Evolutionary conservation across 2,113 vertebrate species (phyloP).

Genomic region (Chloroceryle aenea): DNA sequence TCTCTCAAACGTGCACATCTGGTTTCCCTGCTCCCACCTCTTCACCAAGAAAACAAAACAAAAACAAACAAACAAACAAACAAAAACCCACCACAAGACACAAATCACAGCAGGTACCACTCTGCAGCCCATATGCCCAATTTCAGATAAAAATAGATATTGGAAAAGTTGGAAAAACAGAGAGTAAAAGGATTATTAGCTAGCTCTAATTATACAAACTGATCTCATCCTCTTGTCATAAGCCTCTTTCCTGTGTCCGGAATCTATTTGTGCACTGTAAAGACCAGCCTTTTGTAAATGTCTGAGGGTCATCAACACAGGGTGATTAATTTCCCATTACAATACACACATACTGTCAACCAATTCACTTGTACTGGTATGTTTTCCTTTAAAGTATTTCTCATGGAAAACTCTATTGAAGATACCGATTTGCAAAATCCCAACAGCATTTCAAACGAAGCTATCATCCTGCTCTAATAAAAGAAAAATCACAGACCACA

Average conservation of each 20-base stretch:
- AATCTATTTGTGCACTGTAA: slow-evolving; percentile 67
- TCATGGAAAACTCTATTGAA: neutral
- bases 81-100: neutral
- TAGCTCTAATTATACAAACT: slow-evolving; percentile 85
- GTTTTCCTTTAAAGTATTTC: neutral
- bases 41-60: neutral
- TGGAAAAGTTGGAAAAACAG: slow-evolving; percentile 67
- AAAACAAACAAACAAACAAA: no score
- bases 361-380: neutral
- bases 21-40: neutral
- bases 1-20: neutral
- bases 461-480: neutral
- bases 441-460: neutral
- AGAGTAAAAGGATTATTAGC: slow-evolving; percentile 81
- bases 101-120: neutral
- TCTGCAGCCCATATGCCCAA: neutral
- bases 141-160: slow-evolving; percentile 58
- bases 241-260: slow-evolving; percentile 78
- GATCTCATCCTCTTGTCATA: slow-evolving; percentile 85
- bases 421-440: neutral
- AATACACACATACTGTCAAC: neutral
- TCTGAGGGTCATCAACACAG: slow-evolving; percentile 24
- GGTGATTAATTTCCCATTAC: slow-evolving; percentile 17
- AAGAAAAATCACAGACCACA: slow-evolving; percentile 34
- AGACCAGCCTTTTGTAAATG: slow-evolving; percentile 34